phyloP scores from a whole-genome alignment of 2,888 invertebrate species.

The Liopterus haemorrhoidalis region DNA sequence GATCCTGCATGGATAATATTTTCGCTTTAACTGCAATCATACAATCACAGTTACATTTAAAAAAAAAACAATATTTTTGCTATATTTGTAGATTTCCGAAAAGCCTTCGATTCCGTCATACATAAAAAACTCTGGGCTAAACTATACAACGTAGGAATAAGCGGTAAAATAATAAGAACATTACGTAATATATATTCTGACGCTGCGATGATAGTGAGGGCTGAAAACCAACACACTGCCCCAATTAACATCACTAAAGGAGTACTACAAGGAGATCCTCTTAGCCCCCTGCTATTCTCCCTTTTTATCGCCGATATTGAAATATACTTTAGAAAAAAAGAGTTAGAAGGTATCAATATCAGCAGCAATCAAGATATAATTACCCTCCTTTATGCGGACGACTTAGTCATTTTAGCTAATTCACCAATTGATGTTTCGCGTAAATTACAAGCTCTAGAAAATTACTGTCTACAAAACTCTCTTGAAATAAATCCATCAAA shows the following conservation, averaged over 20 bases:
- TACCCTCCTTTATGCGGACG: conserved; percentile 9
- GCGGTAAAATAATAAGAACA: conserved; percentile 9
- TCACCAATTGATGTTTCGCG: not conserved
- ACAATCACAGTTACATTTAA: not conserved
- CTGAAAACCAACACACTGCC: not conserved
- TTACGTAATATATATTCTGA: conserved; percentile 7
- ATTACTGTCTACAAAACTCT: conserved; percentile 9
- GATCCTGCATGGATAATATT: too few relatives aligned
- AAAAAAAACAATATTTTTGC: conserved; percentile 12
- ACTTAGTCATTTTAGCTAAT: conserved; percentile 5
- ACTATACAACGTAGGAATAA: conserved; percentile 6
- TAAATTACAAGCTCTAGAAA: not conserved
- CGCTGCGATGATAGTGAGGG: conserved; percentile 2
- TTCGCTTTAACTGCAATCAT: not conserved
- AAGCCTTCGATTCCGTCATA: conserved; percentile 7
- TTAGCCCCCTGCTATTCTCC: conserved; percentile 11
- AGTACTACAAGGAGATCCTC: conserved; percentile 11
- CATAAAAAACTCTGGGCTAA: conserved; percentile 10
- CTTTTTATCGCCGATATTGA: conserved; percentile 8
- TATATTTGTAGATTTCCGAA: conserved; percentile 10
- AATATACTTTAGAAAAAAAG: not conserved
- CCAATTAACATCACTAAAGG: conserved; percentile 10
- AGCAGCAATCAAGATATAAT: conserved; percentile 1
- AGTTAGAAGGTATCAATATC: conserved; percentile 6
- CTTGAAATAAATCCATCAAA: conserved; percentile 6